Conservation (phyloP, 2,888 invertebrate species). For the Tholera decimalis region DNA sequence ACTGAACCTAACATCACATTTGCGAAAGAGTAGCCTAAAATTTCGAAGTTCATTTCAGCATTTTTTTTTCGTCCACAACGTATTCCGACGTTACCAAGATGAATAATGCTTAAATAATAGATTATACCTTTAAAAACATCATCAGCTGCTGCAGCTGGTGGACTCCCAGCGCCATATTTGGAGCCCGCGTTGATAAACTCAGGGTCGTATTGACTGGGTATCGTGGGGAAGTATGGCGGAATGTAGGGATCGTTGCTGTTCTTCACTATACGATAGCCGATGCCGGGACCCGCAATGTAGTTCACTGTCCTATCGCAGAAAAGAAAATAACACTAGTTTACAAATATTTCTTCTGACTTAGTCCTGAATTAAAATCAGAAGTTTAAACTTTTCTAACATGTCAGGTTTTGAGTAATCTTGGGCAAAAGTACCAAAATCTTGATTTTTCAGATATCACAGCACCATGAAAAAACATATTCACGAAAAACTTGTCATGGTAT, state of each 20-base stretch:
- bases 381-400: no score
- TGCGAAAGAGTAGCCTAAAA: neutral
- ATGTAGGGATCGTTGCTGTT: conserved; percentile 93
- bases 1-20: neutral
- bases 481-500: no score
- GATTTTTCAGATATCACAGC: no score
- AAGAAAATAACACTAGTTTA: no score
- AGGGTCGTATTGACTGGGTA: conserved; percentile 91
- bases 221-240: conserved; percentile 91
- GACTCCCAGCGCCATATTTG: conserved; percentile 66
- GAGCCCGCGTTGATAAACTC: conserved; percentile 84
- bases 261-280: conserved; percentile 94
- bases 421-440: no score
- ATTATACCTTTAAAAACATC: conserved; percentile 86
- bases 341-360: no score
- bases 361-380: no score
- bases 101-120: neutral
- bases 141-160: conserved; percentile 68
- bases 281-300: conserved; percentile 95
- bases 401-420: no score
- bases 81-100: no score
- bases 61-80: neutral
- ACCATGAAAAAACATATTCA: no score
- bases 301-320: conserved; percentile 92
- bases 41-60: neutral